Evolutionary conservation across 2,113 vertebrate genomes (phyloP).

Genomic region (Numida meleagris): DNA sequence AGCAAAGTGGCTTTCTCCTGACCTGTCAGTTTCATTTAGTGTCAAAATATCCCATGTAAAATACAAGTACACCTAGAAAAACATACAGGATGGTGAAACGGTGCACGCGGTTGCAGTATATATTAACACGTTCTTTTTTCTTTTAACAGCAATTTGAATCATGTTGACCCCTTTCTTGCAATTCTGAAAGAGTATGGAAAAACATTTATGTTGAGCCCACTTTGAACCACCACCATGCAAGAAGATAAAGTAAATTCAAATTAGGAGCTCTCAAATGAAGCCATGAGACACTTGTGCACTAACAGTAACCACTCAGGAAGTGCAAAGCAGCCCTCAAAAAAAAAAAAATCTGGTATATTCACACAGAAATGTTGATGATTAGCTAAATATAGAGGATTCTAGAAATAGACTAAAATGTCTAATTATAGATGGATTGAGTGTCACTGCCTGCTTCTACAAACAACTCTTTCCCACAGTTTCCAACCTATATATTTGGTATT

Average conservation of each 20-base stretch:
- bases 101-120: not conserved
- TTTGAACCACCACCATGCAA: not conserved
- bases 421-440: constrained; percentile 14
- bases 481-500: not conserved
- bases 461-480: constrained; percentile 46
- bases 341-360: not conserved
- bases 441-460: constrained; percentile 24
- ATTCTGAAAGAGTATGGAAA: not conserved
- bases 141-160: not conserved
- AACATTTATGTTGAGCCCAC: not conserved
- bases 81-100: not conserved
- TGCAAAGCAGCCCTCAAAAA: not conserved
- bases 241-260: not conserved
- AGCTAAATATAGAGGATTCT: constrained; percentile 47
- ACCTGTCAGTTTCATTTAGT: not conserved
- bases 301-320: not conserved
- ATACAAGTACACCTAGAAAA: not conserved
- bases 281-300: fast-evolving
- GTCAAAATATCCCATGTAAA: not conserved
- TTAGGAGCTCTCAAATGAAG: not conserved
- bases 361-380: not conserved
- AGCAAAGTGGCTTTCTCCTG: not conserved
- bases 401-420: constrained; percentile 35
- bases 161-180: not conserved
- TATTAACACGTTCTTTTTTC: not conserved